These are phyloP conservation scores for Eupithecia insigniata DNA, from an alignment of 2,888 invertebrate genomes.

Conservation along the genomic window DNA sequence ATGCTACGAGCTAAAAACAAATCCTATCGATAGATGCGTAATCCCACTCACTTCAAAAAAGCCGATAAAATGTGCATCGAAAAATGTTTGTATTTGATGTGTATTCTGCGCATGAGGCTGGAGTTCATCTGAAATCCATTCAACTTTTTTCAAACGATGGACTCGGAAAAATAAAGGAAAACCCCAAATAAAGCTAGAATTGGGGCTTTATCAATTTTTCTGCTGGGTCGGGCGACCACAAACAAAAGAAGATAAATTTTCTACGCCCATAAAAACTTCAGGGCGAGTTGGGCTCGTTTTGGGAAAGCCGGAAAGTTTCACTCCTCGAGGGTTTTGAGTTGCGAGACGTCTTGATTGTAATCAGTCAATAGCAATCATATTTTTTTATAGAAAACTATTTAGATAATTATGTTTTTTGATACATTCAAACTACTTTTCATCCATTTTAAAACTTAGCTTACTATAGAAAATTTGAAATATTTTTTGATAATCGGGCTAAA, in stretches of 20 bases:
- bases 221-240: slow-evolving; percentile 32
- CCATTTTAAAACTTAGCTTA: not conserved
- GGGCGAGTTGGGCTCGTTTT: not conserved
- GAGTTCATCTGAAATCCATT: slow-evolving; percentile 8
- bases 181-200: slow-evolving; percentile 8
- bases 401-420: too few species aligned
- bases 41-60: not conserved
- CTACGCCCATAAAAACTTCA: slow-evolving; percentile 38
- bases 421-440: not conserved
- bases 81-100: not conserved
- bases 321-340: not conserved
- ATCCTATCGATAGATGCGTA: not conserved
- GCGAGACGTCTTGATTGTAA: not conserved
- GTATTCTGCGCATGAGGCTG: not conserved
- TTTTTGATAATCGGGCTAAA: not conserved
- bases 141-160: slow-evolving; percentile 5
- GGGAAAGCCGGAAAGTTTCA: not conserved
- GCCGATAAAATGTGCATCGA: not conserved
- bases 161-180: not conserved
- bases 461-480: not conserved
- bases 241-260: slow-evolving; percentile 42
- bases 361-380: not conserved
- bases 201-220: slow-evolving; percentile 41
- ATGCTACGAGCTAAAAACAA: not conserved
- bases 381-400: not conserved